Evolutionary conservation across 2,113 vertebrate genomes (phyloP).

Genomic region (Agapornis roseicollis): DNA sequence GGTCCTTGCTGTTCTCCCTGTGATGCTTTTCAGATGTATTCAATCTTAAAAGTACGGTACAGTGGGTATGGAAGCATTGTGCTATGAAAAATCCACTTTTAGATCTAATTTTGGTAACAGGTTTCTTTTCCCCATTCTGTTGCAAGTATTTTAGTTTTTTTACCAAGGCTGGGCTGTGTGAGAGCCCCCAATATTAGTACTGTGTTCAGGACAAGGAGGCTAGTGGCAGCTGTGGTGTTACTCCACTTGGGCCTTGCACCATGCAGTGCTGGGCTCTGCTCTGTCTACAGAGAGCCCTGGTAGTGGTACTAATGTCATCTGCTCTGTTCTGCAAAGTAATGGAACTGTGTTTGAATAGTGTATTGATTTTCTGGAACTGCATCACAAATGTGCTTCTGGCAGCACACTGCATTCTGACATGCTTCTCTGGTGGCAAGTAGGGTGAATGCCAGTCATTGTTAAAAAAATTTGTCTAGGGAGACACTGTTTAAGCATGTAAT

Average conservation of each 20-base stretch:
- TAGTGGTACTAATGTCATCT: neutral
- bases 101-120: neutral
- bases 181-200: neutral
- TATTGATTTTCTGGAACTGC: conserved; percentile 38
- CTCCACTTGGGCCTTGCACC: neutral
- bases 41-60: neutral
- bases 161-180: rapidly evolving
- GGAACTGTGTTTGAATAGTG: neutral
- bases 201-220: neutral
- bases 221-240: neutral
- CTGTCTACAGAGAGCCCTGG: neutral
- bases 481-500: neutral
- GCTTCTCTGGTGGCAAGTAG: neutral
- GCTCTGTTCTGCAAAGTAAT: neutral
- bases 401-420: neutral
- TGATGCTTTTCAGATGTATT: neutral
- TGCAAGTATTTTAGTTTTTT: neutral
- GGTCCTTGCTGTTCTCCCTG: neutral
- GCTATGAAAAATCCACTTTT: neutral
- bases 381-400: neutral
- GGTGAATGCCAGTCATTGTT: neutral
- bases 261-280: neutral
- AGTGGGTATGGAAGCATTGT: neutral
- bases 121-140: neutral
- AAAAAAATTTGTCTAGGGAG: neutral